Base-by-base conservation (phyloP, 1,140 invertebrate species). In the Chironomus striatipennis region DNA sequence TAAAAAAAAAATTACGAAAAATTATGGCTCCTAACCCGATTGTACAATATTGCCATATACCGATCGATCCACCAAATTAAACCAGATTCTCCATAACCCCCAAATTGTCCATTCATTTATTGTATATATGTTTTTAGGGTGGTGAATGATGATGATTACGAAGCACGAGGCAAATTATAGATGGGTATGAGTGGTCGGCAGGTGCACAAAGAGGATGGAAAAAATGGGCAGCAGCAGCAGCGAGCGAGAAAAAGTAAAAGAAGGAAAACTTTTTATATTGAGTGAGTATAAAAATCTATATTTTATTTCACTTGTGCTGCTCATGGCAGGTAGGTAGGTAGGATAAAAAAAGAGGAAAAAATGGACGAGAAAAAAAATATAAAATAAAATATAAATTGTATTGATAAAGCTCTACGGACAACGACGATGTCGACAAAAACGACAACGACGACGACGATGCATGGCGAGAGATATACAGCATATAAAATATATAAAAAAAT, bases 221-320 rank as follows among this genome's bases (percentile, higher is more conserved):
- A 47, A n/a, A n/a, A 12, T 57, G 47, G 12, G 47, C 47, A 57
- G 65, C 6, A 70, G 47, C 47, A 57, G 47, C 9, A 57, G 10
- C 47, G n/a, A n/a, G 47, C 10, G 47, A 20, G 20, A 21, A 18
- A 70, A 21, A 20, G 47, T 1, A n/a, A n/a, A 57, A n/a, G 10
- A n/a, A 57, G 10, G n/a, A n/a, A n/a, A 57, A 12, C 47, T 57
- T 57, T 57, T 57, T 57, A 21, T 70, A 70, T 70, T 21, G 20
- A 70, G 65, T 21, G 65, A 70, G 47, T 57, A 57, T 57, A 57
- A 70, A 70, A 70, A 70, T 70, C 65, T 70, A 70, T 70, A 70
- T 70, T 70, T 70, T 70, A 70, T 70, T 70, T 70, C 6, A 9
- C n/a, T 10, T n/a, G 12, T 57, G 9, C 12, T 57, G 47, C 47